Evolutionary conservation across 2,888 invertebrate genomes (phyloP).

Genomic region (Conomelus anceps): DNA sequence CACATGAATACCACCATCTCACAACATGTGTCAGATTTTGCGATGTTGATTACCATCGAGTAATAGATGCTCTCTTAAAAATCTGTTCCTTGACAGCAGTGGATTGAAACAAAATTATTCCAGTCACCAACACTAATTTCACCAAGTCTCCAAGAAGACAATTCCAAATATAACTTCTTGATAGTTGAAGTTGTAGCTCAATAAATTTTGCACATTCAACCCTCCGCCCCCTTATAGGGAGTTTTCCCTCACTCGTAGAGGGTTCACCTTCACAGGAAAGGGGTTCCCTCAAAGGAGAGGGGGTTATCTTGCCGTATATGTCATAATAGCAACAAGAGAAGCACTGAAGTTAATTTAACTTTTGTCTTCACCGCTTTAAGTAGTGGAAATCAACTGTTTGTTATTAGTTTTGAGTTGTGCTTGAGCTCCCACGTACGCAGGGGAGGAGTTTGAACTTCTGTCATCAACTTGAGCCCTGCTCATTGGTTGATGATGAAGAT

Average conservation of each 20-base stretch:
- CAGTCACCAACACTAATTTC: background rate
- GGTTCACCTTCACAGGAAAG: no score
- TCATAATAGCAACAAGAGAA: background rate
- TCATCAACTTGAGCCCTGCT: background rate
- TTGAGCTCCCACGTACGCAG: background rate
- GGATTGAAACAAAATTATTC: background rate
- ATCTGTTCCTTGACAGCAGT: no score
- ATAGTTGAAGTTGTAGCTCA: background rate
- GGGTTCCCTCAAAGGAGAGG: no score
- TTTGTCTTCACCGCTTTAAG: background rate
- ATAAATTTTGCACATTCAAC: background rate
- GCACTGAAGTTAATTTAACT: background rate
- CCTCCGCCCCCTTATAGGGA: background rate
- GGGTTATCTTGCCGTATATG: no score
- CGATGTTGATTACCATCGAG: no score
- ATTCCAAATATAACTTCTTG: background rate
- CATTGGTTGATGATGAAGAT: background rate
- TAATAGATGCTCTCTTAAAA: no score
- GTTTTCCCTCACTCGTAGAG: background rate
- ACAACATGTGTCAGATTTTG: no score
- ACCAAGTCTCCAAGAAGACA: background rate
- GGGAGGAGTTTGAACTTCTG: background rate
- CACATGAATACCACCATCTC: no score
- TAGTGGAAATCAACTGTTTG: background rate
- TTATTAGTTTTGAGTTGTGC: background rate